Evolutionary conservation across 2,797 vertebrate genomes (phyloP), one percentile per base, ranked within the genome.

Genomic region (Jordanella pulchra): DNA sequence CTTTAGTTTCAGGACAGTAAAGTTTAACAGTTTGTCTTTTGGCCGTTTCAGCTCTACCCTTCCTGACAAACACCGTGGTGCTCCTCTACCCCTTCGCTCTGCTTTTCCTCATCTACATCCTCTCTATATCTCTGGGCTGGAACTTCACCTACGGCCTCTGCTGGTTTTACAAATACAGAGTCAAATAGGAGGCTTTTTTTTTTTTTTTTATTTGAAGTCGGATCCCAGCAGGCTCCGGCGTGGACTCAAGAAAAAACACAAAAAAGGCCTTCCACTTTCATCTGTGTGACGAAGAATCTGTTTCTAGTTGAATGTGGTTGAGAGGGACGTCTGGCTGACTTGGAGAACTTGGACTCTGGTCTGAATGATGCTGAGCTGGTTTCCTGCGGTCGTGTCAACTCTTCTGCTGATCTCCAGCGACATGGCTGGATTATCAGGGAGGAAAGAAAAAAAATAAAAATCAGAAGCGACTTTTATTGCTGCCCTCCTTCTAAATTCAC

Each of bases 41-140:
- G 12, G 0, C 32, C 67, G 39, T 63, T 72, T 30, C 78, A 99
- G 98, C 95, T 2, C 63, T 99, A 60, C 97, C 98, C 0, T 98
- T 97, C 89, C 73, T 99, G 93, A 97, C 97, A 91, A 98, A 98
- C 88, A 99, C 98, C 0, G 98, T 96, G 58, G 90, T 97, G 78
- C 95, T 99, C 70, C 92, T 99, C 63, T 99, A 99, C 77, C 98
- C 98, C 0, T 99, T 99, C 45, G 96, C 96, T 3, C 92, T 96
- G 68, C 95, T 99, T 51, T 90, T 84, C 50, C 78, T 99, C 32
- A 71, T 99, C 25, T 99, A 98, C 44, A 55, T 97, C 80, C 95
- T 99, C 55, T 99, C 98, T 0, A 71, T 99, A 72, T 95, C 94
- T 0, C 90, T 99, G 71, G 97, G 97, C 14, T 99, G 98, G 98